These are phyloP conservation scores for Sterna hirundo DNA, from an alignment of 2,113 vertebrate species.

Conservation along the genomic window DNA sequence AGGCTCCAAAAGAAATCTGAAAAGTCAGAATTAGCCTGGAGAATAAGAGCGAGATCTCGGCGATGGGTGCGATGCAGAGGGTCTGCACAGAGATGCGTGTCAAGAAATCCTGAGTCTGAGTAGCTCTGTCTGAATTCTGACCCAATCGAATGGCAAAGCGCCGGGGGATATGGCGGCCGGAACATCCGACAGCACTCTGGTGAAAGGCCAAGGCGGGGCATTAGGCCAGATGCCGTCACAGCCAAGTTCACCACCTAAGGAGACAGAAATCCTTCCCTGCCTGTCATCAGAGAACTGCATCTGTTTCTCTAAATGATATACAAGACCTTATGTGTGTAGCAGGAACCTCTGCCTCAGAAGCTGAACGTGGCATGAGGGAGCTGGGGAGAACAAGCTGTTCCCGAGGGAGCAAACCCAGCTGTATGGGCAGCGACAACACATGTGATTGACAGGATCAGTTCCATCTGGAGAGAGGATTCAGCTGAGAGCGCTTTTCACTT, in stretches of 20 bases:
- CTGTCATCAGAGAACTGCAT: conserved; percentile 27
- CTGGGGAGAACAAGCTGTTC: background rate
- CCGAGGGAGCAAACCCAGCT: background rate
- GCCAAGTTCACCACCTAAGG: conserved; percentile 25
- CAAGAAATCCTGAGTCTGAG: background rate
- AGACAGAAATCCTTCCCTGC: conserved; percentile 35
- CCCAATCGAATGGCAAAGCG: background rate
- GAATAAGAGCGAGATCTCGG: background rate
- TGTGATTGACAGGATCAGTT: background rate
- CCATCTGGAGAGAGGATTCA: background rate
- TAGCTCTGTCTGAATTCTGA: background rate
- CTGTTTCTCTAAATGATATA: conserved; percentile 32
- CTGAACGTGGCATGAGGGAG: background rate
- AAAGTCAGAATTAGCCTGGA: background rate
- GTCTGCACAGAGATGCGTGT: background rate
- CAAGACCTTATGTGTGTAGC: background rate
- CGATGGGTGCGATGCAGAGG: background rate
- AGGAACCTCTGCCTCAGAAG: background rate
- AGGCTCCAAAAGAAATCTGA: background rate
- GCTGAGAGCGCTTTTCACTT: background rate
- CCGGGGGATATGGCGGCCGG: background rate
- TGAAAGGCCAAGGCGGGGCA: background rate
- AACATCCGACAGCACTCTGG: conserved; percentile 20
- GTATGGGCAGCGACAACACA: background rate
- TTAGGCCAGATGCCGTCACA: conserved; percentile 21